Evolutionary conservation across 2,888 invertebrate species (phyloP), one percentile per base, ranked within the genome.

Genomic region (Pediacus dermestoides): DNA sequence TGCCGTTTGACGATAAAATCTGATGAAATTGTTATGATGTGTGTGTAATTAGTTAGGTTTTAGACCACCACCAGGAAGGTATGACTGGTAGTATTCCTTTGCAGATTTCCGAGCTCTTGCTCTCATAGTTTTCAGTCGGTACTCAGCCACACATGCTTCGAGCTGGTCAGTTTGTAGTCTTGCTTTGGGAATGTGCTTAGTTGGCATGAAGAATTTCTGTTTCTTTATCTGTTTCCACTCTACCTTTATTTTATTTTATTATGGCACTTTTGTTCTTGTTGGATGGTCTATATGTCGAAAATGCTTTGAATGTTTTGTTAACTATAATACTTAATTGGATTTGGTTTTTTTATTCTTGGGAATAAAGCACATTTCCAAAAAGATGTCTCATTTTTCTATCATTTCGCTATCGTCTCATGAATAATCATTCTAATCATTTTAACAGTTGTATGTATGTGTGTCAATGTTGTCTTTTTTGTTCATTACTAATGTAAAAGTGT

Each of bases 21-120:
- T n/a, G n/a, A n/a, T n/a, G n/a, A n/a, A n/a, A n/a, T 30, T 28
- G 16, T 30, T 27, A 33, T 18, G 12, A 27, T 36, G 16, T 28
- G 31, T 14, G 30, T 45, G 30, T n/a, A n/a, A n/a, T n/a, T n/a
- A n/a, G n/a, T n/a, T n/a, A n/a, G n/a, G n/a, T 37, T 37, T 16
- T 42, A 33, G 42, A 40, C 41, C 41, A 42, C 44, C 37, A 42
- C n/a, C n/a, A n/a, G n/a, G 18, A 23, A 3, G 10, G 60, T 61
- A 58, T 65, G 61, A 64, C 60, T 61, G 62, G 64, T 65, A 66
- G 68, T 69, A 44, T 52, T 72, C 71, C 71, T 77, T 81, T 81
- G 74, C 82, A 82, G 82, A 82, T 82, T 82, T 82, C 80, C 81
- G 78, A 76, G 77, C 79, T 73, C 80, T 82, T 77, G 80, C 82